Evolutionary conservation across 2,797 vertebrate species (phyloP).

Genomic region (Chelon auratus): DNA sequence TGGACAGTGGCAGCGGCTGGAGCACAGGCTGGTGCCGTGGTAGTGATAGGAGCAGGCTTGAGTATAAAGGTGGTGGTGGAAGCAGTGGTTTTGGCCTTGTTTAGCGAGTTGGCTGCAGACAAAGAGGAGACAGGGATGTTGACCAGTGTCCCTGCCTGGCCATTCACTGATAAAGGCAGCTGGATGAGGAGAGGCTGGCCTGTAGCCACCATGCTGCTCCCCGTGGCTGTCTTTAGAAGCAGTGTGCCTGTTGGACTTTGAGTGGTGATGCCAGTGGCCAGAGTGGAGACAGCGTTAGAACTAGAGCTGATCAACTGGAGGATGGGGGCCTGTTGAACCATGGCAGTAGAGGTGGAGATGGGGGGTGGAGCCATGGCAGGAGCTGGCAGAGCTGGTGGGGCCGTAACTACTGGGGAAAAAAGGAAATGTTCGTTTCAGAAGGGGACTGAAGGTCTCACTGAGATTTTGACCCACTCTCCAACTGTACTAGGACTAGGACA

Average conservation of each 20-base stretch:
- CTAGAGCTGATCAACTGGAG: slow-evolving; percentile 82
- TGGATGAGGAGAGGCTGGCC: slow-evolving; percentile 88
- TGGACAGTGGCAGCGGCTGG: slow-evolving; percentile 59
- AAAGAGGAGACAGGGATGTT: slow-evolving; percentile 85
- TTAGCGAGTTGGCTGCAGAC: slow-evolving; percentile 74
- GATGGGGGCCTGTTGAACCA: slow-evolving; percentile 83
- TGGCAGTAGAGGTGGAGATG: slow-evolving; percentile 83
- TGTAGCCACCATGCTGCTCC: slow-evolving; percentile 82
- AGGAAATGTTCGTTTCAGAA: slow-evolving; percentile 10
- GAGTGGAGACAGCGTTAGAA: slow-evolving; percentile 70
- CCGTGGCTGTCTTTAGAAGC: slow-evolving; percentile 78
- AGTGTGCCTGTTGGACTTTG: slow-evolving; percentile 81
- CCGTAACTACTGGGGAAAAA: slow-evolving; percentile 41
- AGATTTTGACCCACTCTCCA: background rate
- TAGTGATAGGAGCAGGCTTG: slow-evolving; percentile 69
- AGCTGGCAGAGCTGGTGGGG: slow-evolving; percentile 13
- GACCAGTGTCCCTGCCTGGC: slow-evolving; percentile 81
- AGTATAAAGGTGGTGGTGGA: slow-evolving; percentile 83
- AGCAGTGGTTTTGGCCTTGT: slow-evolving; percentile 82
- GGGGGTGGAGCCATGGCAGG: slow-evolving; percentile 50
- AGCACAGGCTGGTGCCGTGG: slow-evolving; percentile 51
- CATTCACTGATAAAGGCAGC: slow-evolving; percentile 82
- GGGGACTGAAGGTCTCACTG: background rate
- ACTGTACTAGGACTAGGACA: background rate
- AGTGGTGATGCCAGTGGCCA: slow-evolving; percentile 77